Base-by-base conservation (phyloP, 2,797 vertebrate species). In the Megaceryle alcyon region DNA sequence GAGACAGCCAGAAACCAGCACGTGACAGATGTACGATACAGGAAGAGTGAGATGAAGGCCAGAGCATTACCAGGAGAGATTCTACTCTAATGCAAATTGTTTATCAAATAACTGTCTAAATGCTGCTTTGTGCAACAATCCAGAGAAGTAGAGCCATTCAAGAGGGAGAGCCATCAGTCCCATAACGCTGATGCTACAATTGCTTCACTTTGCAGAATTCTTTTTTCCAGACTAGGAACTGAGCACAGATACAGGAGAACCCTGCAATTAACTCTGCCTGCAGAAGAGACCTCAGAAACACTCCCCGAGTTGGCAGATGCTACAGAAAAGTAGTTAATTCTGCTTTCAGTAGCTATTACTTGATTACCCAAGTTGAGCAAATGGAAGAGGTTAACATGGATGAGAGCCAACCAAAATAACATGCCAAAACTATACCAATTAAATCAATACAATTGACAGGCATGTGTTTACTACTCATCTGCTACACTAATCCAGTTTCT, bases 91-190 rank as follows among this genome's bases (percentile, higher is more conserved):
- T 16, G n/a, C n/a, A 66, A 90, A 90, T 66, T 86, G 59, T 86
- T 95, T 84, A 92, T 72, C 70, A 80, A 66, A 14, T 56, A 76
- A 53, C 39, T 76, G 79, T 64, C 90, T 79, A 76, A 95, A 91
- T 29, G 63, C 54, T 72, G 51, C 73, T 84, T 66, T 43, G 70
- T 84, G 77, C 86, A 64, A 54, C 54, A 64, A 53, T 29, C 35
- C 84, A 83, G 43, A 80, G 69, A 28, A 88, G 73, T 0, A 49
- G 72, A 79, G 72, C 3, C 3, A 1, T 17, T 72, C n/a, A 84
- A 43, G 43, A 84, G 54, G 1, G 1, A 91, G 72, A 3, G 3
- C 79, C 76, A 80, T 15, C 3, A 1, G 12, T 49, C 66, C 43
- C 73, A 37, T 35, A 70, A 86, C 0, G 0, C 49, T 65, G 66